Base-by-base conservation (phyloP, 2,113 vertebrate genomes). In the Melanostigma gelatinosum region DNA sequence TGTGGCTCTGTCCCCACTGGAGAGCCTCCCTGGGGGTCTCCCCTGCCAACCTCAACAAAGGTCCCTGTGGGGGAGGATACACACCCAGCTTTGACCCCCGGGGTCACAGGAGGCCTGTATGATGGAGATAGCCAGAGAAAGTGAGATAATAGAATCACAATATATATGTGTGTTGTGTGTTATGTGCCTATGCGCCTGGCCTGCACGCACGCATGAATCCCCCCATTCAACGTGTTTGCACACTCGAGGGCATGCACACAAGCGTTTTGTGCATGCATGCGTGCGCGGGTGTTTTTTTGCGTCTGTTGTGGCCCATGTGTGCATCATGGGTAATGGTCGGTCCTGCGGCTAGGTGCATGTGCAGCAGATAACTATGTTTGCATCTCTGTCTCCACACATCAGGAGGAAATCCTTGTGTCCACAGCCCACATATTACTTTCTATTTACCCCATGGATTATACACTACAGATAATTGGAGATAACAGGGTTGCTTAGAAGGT, bases 51-150 rank as follows among this genome's bases (percentile, higher is more conserved):
- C 80, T 85, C 40, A 66, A 82, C 85, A 86, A 72, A 92, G 93
- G 92, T 94, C 94, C 93, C 22, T 73, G 75, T 78, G 89, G 88
- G 91, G 90, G 90, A 90, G 85, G 82, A 76, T 58, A 44, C 67
- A 55, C 50, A 66, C 46, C 63, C 75, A 61, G 70, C 38, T 75
- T 72, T 90, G 88, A 92, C 89, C 92, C 90, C 60, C 34, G 6
- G 77, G 93, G 92, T 93, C 92, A 92, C 48, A 69, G 79, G 68
- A 91, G 88, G 92, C 77, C 92, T 95, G 94, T 74, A 55, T 76
- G 91, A 89, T 78, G 80, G 77, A 90, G 95, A 95, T 95, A 93
- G 77, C 84, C 6, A 34, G 27, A 82, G 70, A 79, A 71, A 80
- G 83, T 82, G 46, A 84, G 60, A 85, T 87, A 81, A 88, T 78